phyloP scores from a whole-genome alignment of 92 coral and sea anemone species.

The Epizoanthus illoricatus region DNA sequence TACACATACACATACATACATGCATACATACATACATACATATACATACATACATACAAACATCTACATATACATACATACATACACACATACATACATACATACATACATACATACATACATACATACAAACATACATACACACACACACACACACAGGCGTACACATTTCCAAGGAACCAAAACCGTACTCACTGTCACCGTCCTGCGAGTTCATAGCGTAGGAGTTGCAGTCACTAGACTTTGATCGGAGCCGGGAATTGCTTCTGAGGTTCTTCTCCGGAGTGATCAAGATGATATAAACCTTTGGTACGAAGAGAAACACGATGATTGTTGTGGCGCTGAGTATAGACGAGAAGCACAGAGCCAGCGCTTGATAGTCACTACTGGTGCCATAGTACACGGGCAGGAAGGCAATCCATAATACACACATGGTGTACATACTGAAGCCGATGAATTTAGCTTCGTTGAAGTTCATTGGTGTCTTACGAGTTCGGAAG shows the following conservation, averaged over 20 bases:
- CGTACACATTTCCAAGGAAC: not conserved
- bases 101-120: too few relatives aligned
- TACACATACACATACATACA: too few relatives aligned
- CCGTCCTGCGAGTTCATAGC: constrained; percentile 4
- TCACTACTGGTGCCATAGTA: constrained; percentile 67
- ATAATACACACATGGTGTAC: constrained; percentile 73
- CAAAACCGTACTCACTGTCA: constrained; percentile 7
- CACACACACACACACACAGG: too few relatives aligned
- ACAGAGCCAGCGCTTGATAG: constrained; percentile 59
- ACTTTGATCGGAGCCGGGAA: constrained; percentile 65
- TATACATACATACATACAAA: too few relatives aligned
- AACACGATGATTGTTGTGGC: constrained; percentile 70
- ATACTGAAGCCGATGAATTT: constrained; percentile 80
- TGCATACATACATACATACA: too few relatives aligned
- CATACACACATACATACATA: too few relatives aligned
- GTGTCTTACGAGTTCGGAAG: constrained; percentile 79
- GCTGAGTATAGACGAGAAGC: constrained; percentile 66
- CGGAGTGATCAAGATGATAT: constrained; percentile 68
- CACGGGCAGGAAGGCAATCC: constrained; percentile 81
- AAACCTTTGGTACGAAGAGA: constrained; percentile 73
- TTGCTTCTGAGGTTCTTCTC: constrained; percentile 69
- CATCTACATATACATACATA: too few relatives aligned
- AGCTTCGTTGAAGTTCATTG: constrained; percentile 82
- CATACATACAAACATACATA: too few relatives aligned
- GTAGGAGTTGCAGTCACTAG: not conserved